phyloP scores from a whole-genome alignment of 2,888 invertebrate genomes.

The Tenthredo amoena region DNA sequence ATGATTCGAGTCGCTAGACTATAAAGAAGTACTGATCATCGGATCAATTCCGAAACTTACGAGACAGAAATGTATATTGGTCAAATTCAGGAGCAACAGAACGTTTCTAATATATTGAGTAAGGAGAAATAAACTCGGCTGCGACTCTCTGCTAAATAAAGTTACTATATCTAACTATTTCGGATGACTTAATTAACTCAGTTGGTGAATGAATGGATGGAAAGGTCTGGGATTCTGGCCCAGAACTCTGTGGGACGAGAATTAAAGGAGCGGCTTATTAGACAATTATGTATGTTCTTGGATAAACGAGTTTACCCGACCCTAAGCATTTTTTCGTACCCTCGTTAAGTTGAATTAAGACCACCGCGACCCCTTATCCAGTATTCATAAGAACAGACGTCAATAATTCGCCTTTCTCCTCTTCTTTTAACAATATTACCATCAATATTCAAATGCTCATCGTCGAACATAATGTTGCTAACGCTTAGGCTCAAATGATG shows the following conservation, averaged over 20 bases:
- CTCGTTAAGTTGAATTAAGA: slow-evolving; percentile 15
- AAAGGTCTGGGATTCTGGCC: neutral
- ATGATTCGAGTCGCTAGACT: neutral
- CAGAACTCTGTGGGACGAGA: neutral
- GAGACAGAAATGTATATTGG: neutral
- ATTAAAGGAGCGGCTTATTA: slow-evolving; percentile 31
- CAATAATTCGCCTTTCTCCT: neutral
- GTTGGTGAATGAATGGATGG: neutral
- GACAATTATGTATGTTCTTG: slow-evolving; percentile 11
- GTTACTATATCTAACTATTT: neutral
- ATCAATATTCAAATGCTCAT: neutral
- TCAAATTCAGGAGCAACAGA: neutral
- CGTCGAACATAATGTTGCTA: neutral
- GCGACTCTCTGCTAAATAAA: neutral
- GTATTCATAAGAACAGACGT: neutral
- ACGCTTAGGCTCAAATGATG: neutral
- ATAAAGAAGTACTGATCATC: neutral
- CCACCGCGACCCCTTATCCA: neutral
- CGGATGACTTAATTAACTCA: slow-evolving; percentile 21
- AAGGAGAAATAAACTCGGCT: neutral
- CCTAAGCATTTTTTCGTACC: neutral
- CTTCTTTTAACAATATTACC: neutral
- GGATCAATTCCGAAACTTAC: neutral
- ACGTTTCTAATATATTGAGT: neutral
- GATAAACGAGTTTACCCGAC: slow-evolving; percentile 19